Conservation (phyloP, 2,797 vertebrate genomes). For the Sebastiscus albofasciatus region DNA sequence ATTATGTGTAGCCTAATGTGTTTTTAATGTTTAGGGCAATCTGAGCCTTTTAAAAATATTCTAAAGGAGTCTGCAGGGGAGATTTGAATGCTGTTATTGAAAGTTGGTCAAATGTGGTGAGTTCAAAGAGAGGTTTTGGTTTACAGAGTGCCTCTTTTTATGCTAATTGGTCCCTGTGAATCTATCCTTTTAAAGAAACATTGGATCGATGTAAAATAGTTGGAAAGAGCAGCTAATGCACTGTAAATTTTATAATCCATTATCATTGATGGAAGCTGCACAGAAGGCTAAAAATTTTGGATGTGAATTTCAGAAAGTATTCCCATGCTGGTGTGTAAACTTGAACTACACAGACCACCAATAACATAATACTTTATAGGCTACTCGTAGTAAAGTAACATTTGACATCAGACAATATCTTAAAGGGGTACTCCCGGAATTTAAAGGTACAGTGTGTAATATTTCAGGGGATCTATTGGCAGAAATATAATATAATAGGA, state of each 20-base stretch:
- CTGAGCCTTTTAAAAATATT: slow-evolving; percentile 24
- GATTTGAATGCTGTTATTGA: slow-evolving; percentile 29
- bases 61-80: slow-evolving; percentile 24
- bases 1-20: slow-evolving; percentile 44
- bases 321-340: background rate
- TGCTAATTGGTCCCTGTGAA: slow-evolving; percentile 66
- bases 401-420: background rate
- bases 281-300: background rate
- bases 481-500: too few species aligned
- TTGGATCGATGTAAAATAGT: slow-evolving; percentile 9
- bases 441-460: background rate
- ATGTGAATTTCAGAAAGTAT: background rate
- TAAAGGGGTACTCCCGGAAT: background rate
- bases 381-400: background rate
- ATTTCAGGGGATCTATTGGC: background rate
- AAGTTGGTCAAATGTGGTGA: slow-evolving; percentile 31
- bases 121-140: slow-evolving; percentile 38
- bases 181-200: slow-evolving; percentile 35
- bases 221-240: slow-evolving; percentile 6
- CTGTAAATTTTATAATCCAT: slow-evolving; percentile 2
- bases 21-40: slow-evolving; percentile 59
- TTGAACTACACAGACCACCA: background rate
- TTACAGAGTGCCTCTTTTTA: slow-evolving; percentile 42
- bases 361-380: background rate
- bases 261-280: background rate